Percentiles rank a stretch among this genome's conserved stretches.
Conservation (phyloP, 2,113 vertebrate genomes). For the Myiozetetes cayanensis region DNA sequence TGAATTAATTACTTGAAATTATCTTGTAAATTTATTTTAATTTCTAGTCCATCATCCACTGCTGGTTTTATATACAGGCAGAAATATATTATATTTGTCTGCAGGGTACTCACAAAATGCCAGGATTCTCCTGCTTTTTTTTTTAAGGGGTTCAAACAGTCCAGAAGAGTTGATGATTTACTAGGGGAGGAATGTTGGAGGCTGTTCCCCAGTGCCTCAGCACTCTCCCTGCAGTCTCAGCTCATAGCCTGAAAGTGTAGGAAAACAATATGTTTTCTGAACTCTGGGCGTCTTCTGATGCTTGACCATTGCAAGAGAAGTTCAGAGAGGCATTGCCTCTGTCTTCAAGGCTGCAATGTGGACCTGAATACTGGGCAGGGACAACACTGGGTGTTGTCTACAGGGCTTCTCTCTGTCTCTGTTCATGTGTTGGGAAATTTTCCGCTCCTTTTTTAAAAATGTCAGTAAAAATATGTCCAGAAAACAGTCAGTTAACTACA, state of each 20-base stretch:
- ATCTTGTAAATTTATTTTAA: not conserved
- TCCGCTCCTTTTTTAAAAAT: not conserved
- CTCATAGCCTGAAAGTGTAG: not conserved
- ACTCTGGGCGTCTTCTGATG: not conserved
- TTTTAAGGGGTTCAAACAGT: not conserved
- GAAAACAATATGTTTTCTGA: not conserved
- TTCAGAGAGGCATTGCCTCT: not conserved
- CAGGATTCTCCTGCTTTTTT: not conserved
- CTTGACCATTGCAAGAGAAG: not conserved
- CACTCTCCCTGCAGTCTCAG: not conserved
- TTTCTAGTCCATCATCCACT: not conserved
- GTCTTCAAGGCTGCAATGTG: not conserved
- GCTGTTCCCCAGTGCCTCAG: not conserved
- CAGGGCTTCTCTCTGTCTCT: not conserved
- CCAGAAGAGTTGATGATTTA: not conserved
- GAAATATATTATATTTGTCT: not conserved
- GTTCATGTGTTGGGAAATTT: not conserved
- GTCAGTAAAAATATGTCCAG: not conserved
- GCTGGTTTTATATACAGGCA: not conserved
- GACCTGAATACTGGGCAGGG: not conserved
- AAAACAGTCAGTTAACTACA: not conserved
- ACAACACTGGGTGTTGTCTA: not conserved
- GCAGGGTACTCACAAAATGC: not conserved
- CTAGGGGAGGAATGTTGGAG: not conserved
- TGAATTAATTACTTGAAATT: constrained; percentile 30